These are phyloP conservation scores for Sebastes itinus DNA, from an alignment of 2,797 vertebrate species.

Conservation along the genomic window DNA sequence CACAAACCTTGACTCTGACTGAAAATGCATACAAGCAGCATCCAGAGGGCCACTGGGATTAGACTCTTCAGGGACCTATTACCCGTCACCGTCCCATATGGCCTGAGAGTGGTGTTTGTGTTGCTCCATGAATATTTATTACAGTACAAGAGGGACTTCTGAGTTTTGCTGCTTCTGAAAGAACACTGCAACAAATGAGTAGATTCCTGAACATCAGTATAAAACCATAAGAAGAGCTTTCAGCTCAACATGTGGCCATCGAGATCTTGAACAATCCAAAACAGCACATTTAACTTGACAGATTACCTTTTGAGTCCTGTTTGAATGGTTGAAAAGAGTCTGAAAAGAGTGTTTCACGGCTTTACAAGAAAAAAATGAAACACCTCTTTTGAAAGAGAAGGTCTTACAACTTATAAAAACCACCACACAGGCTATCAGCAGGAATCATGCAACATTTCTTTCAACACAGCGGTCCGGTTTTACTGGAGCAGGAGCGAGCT, in stretches of 20 bases:
- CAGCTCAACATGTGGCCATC: neutral
- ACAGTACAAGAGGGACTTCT: neutral
- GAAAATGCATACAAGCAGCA: neutral
- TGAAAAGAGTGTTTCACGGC: neutral
- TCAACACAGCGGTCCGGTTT: constrained; percentile 23
- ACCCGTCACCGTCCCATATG: neutral
- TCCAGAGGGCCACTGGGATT: neutral
- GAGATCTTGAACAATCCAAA: neutral
- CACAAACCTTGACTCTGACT: neutral
- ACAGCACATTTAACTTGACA: neutral
- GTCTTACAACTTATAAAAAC: neutral
- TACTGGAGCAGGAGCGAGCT: constrained; percentile 34
- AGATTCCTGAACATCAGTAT: neutral
- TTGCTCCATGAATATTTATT: neutral
- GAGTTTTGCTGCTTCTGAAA: neutral
- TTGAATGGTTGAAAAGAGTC: neutral
- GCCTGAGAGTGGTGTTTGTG: neutral
- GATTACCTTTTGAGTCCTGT: neutral
- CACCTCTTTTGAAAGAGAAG: neutral
- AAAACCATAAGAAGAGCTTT: neutral
- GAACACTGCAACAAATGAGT: neutral
- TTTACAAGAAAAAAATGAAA: neutral
- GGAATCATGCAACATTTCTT: constrained; percentile 23
- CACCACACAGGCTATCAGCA: constrained; percentile 7
- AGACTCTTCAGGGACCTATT: neutral